phyloP scores from a whole-genome alignment of 2,113 vertebrate genomes.

The Cyanoderma ruficeps region DNA sequence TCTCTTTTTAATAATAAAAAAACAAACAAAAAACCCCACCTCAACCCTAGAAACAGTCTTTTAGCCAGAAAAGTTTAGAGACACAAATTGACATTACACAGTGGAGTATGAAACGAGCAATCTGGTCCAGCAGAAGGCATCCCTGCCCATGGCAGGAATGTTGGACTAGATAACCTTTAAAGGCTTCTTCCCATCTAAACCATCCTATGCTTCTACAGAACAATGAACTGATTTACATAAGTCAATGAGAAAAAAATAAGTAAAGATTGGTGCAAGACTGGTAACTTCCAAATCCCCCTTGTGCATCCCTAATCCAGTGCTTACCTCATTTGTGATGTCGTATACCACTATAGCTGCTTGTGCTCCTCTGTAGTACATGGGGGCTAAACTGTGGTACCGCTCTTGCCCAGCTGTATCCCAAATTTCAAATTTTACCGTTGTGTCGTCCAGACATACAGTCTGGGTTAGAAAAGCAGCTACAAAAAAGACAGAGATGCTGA shows the following conservation, averaged over 20 bases:
- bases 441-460: slow-evolving; percentile 98
- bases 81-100: not conserved
- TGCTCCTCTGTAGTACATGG: slow-evolving; percentile 99
- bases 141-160: not conserved
- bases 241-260: not conserved
- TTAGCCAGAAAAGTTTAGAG: not conserved
- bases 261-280: not conserved
- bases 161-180: not conserved
- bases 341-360: slow-evolving; percentile 99
- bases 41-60: not conserved
- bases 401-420: slow-evolving; percentile 99
- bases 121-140: not conserved
- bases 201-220: not conserved
- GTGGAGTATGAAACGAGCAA: not conserved
- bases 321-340: slow-evolving; percentile 97
- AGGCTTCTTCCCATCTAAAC: not conserved
- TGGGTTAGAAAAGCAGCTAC: slow-evolving; percentile 99
- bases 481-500: slow-evolving; percentile 66
- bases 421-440: slow-evolving; percentile 99
- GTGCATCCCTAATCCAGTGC: not conserved
- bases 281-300: not conserved
- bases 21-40: too few relatives aligned
- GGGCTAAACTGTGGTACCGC: slow-evolving; percentile 97
- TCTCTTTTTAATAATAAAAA: not conserved
- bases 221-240: not conserved